A percentile compares a stretch with the other conserved stretches of the same genome.
Evolutionary conservation across 2,113 vertebrate genomes (phyloP).

Genomic region (Asarcornis scutulata): DNA sequence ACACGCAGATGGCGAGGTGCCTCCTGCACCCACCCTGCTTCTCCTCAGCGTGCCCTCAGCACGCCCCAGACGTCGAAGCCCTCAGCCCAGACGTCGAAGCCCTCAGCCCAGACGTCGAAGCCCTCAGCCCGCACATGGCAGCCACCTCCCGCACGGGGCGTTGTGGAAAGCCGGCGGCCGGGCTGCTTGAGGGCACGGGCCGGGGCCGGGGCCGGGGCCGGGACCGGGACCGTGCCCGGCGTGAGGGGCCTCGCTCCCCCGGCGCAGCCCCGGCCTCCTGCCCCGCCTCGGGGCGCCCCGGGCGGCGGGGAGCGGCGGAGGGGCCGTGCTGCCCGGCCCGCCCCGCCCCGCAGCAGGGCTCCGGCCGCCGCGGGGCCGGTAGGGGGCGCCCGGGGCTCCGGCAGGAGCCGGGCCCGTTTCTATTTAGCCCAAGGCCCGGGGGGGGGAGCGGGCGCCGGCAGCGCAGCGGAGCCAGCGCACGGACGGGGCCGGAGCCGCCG

Average conservation of each 20-base stretch:
- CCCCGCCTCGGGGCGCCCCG: neutral
- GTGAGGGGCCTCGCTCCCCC: neutral
- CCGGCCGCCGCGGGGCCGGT: neutral
- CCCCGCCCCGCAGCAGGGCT: neutral
- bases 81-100: too few species aligned
- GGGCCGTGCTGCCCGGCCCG: neutral
- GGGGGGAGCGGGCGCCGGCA: neutral
- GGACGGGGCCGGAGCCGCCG: neutral
- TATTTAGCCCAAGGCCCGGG: neutral
- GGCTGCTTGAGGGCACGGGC: rapidly evolving
- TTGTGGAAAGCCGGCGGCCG: rapidly evolving
- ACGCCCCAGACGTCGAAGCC: neutral
- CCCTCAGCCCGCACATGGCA: rapidly evolving
- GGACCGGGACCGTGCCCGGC: rapidly evolving
- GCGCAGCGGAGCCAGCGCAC: neutral
- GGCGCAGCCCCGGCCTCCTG: neutral
- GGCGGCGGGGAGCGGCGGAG: neutral
- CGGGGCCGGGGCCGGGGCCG: rapidly evolving
- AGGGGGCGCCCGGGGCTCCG: slow-evolving; percentile 38
- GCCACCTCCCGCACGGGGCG: rapidly evolving
- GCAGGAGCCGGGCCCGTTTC: neutral
- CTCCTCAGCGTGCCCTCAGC: too few species aligned
- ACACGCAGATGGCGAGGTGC: neutral
- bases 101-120: neutral
- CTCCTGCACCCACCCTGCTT: neutral